Conservation (phyloP, 2,888 invertebrate species). For the Xylota sylvarum region DNA sequence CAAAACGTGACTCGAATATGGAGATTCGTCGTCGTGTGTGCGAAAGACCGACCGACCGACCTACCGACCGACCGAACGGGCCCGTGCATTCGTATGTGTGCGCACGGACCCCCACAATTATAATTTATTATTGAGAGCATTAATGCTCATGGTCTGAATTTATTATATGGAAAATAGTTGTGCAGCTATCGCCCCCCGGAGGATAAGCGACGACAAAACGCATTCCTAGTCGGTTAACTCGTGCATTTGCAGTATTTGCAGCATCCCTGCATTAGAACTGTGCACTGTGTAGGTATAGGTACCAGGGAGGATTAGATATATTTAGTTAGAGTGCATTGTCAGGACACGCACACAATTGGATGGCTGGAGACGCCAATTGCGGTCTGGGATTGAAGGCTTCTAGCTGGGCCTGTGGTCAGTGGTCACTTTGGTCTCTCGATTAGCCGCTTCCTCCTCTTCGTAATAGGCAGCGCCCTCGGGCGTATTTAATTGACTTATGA, state of each 20-base stretch:
- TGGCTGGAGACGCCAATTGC: constrained; percentile 41
- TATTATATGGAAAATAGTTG: constrained; percentile 72
- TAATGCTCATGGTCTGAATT: constrained; percentile 76
- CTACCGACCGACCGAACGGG: too few species aligned
- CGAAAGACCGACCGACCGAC: too few species aligned
- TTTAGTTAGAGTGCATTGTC: too few species aligned
- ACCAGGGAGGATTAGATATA: background rate
- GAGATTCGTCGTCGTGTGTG: constrained; percentile 49
- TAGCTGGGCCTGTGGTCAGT: constrained; percentile 28
- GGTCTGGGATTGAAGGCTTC: constrained; percentile 48
- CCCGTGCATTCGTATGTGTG: constrained; percentile 10
- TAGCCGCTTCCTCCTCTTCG: constrained; percentile 47
- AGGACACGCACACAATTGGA: constrained; percentile 16
- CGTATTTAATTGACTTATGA: constrained; percentile 76
- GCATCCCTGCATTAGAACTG: constrained; percentile 46
- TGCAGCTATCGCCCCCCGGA: constrained; percentile 52
- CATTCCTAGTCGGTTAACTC: constrained; percentile 39
- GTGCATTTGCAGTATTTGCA: constrained; percentile 12
- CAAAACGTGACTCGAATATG: constrained; percentile 75
- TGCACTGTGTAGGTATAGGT: constrained; percentile 1
- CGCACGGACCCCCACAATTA: constrained; percentile 68
- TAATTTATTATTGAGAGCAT: constrained; percentile 75
- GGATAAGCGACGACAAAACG: constrained; percentile 69
- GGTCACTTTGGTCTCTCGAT: constrained; percentile 62
- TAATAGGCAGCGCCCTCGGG: constrained; percentile 39